These are phyloP conservation scores for Choreutis nemorana DNA, from an alignment of 2,888 invertebrate genomes.

Conservation along the genomic window DNA sequence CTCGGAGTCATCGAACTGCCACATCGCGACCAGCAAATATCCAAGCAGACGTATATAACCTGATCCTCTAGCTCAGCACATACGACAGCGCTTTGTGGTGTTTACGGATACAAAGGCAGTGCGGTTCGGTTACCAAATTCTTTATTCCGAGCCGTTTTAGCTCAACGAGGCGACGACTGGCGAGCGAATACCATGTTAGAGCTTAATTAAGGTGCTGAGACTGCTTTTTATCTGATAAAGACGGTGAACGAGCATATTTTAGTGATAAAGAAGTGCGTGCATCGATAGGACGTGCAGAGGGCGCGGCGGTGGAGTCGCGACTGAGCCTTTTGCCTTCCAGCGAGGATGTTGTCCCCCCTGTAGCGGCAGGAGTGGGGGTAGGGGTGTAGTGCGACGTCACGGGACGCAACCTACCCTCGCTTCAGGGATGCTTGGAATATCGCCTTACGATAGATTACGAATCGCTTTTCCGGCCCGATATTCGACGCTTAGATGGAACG, in stretches of 20 bases:
- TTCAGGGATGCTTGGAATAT: too few relatives aligned
- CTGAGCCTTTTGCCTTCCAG: slow-evolving; percentile 20
- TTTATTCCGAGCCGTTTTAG: too few relatives aligned
- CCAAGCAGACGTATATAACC: slow-evolving; percentile 49
- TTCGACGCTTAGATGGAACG: too few relatives aligned
- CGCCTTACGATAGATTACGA: too few relatives aligned
- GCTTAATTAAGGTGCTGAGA: too few relatives aligned
- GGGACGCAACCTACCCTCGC: slow-evolving; percentile 16
- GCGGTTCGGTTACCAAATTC: too few relatives aligned
- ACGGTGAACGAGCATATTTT: slow-evolving; percentile 40
- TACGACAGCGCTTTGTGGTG: too few relatives aligned
- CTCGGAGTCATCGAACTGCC: slow-evolving; percentile 76
- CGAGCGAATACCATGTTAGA: too few relatives aligned
- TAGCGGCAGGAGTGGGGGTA: slow-evolving; percentile 14
- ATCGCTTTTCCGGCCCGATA: too few relatives aligned
- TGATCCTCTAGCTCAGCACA: slow-evolving; percentile 23
- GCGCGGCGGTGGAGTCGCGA: slow-evolving; percentile 48
- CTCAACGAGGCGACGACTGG: too few relatives aligned
- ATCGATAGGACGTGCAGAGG: slow-evolving; percentile 31
- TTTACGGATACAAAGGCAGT: too few relatives aligned
- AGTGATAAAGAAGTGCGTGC: slow-evolving; percentile 31
- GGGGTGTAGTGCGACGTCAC: slow-evolving; percentile 33
- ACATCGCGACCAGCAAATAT: slow-evolving; percentile 58
- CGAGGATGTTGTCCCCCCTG: slow-evolving; percentile 7
- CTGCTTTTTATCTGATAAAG: too few relatives aligned